Percentiles rank a stretch among this genome's conserved stretches.
Evolutionary conservation across 2,888 invertebrate species (phyloP).

Genomic region (Coenonympha glycerion): DNA sequence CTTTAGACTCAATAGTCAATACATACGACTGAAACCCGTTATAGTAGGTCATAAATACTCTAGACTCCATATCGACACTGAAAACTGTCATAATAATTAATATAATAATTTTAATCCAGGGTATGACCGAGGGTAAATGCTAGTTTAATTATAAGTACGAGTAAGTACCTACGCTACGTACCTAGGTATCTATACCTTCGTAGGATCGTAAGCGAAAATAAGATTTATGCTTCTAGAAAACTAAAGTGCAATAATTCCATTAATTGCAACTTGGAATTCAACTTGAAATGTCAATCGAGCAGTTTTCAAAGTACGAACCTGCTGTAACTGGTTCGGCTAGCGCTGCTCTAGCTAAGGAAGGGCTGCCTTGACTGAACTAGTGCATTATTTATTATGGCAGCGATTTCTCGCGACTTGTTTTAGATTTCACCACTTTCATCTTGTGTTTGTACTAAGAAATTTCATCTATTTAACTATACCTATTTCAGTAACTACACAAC

Average conservation of each 20-base stretch:
- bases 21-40: too few species aligned
- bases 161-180: too few species aligned
- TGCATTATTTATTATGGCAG: slow-evolving; percentile 70
- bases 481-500: too few species aligned
- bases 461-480: slow-evolving; percentile 21
- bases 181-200: neutral
- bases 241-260: slow-evolving; percentile 7
- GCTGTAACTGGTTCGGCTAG: slow-evolving; percentile 49
- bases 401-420: slow-evolving; percentile 65
- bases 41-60: too few species aligned
- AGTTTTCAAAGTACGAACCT: slow-evolving; percentile 36
- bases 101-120: too few species aligned
- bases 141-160: too few species aligned
- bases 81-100: too few species aligned
- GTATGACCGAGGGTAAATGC: too few species aligned
- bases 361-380: slow-evolving; percentile 61
- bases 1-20: too few species aligned
- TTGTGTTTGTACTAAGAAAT: slow-evolving; percentile 43
- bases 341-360: slow-evolving; percentile 43
- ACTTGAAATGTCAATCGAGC: slow-evolving; percentile 2
- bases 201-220: neutral
- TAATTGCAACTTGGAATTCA: slow-evolving; percentile 9
- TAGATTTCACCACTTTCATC: slow-evolving; percentile 74
- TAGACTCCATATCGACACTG: too few species aligned
- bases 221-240: neutral